phyloP scores from a whole-genome alignment of 1,140 invertebrate genomes.

The roundworm (Caenorhabditis elegans) region WBcel235 BX284606.5:502501-503000 shows the following conservation, averaged over 20 bases:
- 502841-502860: slow-evolving; percentile 1
- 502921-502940: slow-evolving; percentile 60
- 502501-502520: neutral
- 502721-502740: neutral
- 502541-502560: neutral
- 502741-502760: too few species aligned
- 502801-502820: neutral
- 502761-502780: neutral
- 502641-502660: too few species aligned
- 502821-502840: neutral
- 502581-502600: too few species aligned
- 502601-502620: too few species aligned
- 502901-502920: slow-evolving; percentile 59
- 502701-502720: too few species aligned
- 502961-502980: slow-evolving; percentile 65
- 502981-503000: slow-evolving; percentile 60
- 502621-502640: too few species aligned
- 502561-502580: too few species aligned
- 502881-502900: neutral
- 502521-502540: neutral
- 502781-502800: slow-evolving; percentile 1
- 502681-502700: too few species aligned
- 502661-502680: too few species aligned
- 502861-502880: neutral
- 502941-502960: slow-evolving; percentile 66